Percentiles rank a stretch among this genome's conserved stretches.
phyloP scores from a whole-genome alignment of 2,113 vertebrate species.

The Penelope pileata region DNA sequence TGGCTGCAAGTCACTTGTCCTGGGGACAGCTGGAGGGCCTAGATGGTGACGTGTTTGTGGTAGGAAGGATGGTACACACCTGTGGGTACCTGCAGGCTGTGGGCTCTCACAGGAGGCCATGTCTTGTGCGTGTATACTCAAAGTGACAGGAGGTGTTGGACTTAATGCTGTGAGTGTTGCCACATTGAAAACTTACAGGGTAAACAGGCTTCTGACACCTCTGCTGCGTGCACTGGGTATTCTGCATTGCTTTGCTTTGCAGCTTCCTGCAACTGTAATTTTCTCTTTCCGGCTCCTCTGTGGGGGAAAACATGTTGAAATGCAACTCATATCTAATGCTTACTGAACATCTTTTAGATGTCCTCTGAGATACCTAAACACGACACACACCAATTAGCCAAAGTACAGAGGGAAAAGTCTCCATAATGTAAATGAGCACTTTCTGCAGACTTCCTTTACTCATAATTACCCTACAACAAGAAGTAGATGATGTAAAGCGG shows the following conservation, averaged over 20 bases:
- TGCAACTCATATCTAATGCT: background rate
- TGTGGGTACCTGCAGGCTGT: background rate
- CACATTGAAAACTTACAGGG: background rate
- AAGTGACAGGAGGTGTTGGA: background rate
- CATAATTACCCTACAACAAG: background rate
- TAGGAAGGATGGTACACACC: background rate
- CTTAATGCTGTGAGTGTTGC: background rate
- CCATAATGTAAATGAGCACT: background rate
- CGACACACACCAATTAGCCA: background rate
- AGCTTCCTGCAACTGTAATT: background rate
- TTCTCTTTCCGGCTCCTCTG: background rate
- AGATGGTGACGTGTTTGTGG: background rate
- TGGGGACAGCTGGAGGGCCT: background rate
- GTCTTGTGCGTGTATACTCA: background rate
- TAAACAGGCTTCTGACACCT: background rate
- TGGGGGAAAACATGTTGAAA: background rate
- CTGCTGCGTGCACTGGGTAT: background rate
- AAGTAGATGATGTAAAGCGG: background rate
- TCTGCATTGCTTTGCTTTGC: background rate
- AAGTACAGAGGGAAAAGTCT: background rate
- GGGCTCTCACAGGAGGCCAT: accelerated
- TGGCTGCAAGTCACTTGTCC: no score
- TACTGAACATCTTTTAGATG: background rate
- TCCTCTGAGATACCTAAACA: background rate
- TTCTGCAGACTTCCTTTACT: background rate